Percentiles rank a stretch among this genome's conserved stretches.
These are phyloP conservation scores for Brachionus manjavacas DNA, from an alignment of 1,140 invertebrate species.

Conservation along the genomic window DNA sequence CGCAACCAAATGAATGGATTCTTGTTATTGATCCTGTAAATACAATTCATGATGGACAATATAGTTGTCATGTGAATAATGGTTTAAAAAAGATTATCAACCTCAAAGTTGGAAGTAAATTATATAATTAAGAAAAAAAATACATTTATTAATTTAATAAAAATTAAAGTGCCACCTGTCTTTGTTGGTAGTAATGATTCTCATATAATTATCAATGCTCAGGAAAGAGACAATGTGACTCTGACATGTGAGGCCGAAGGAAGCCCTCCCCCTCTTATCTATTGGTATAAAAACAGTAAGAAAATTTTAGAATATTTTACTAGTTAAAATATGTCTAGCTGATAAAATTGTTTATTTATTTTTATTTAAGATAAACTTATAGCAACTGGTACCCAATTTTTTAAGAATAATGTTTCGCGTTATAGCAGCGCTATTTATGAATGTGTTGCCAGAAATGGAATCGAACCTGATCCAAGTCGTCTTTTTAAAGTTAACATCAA, in stretches of 20 bases:
- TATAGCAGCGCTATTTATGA: neutral
- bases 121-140: neutral
- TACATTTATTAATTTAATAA: neutral
- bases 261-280: slow-evolving; percentile 12
- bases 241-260: slow-evolving; percentile 31
- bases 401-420: neutral
- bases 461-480: slow-evolving; percentile 25
- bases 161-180: slow-evolving; percentile 8
- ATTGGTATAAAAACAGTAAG: slow-evolving; percentile 41
- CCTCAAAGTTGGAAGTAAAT: slow-evolving; percentile 28
- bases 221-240: slow-evolving; percentile 20
- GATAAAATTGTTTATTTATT: neutral
- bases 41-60: neutral
- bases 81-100: slow-evolving; percentile 17
- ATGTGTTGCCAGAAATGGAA: slow-evolving; percentile 40
- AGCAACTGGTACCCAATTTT: neutral
- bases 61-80: slow-evolving; percentile 29
- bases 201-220: slow-evolving; percentile 27
- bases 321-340: neutral
- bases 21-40: slow-evolving; percentile 27
- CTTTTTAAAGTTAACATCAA: slow-evolving; percentile 40
- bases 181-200: slow-evolving; percentile 26
- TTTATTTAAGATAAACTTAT: slow-evolving; percentile 21
- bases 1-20: slow-evolving; percentile 11
- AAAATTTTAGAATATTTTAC: neutral